These are phyloP conservation scores for Anser brachyrhynchus DNA, from an alignment of 2,113 vertebrate species.

Conservation along the genomic window DNA sequence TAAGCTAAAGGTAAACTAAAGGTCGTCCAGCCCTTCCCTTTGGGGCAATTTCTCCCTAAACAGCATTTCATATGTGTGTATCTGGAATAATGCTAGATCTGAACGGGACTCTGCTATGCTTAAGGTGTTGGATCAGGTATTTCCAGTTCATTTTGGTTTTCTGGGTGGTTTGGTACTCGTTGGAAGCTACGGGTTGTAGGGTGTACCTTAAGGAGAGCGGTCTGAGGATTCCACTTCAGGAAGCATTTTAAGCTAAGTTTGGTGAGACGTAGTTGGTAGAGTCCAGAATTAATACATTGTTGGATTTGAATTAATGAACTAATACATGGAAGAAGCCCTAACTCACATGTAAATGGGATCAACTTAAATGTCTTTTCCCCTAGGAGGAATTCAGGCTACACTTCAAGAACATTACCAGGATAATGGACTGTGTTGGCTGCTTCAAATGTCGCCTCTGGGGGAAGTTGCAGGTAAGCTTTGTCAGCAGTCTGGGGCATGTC, in stretches of 20 bases:
- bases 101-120: not conserved
- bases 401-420: slow-evolving; percentile 94
- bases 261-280: too few relatives aligned
- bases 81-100: not conserved
- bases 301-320: not conserved
- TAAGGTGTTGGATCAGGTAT: not conserved
- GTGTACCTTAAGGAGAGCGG: not conserved
- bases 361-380: not conserved
- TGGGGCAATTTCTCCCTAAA: not conserved
- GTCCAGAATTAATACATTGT: not conserved
- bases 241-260: not conserved
- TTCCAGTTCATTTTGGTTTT: not conserved
- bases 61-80: not conserved
- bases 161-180: not conserved
- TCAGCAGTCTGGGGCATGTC: not conserved
- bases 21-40: not conserved
- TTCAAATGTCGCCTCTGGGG: slow-evolving; percentile 96
- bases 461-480: slow-evolving; percentile 86
- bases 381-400: slow-evolving; percentile 90
- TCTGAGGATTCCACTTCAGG: not conserved
- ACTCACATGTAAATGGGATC: accelerated
- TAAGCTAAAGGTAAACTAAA: slow-evolving; percentile 85
- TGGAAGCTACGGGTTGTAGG: not conserved
- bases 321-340: not conserved
- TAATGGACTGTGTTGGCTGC: slow-evolving; percentile 96